Base-by-base conservation (phyloP, 1,140 invertebrate species). In the Aradophagus sp. region DNA sequence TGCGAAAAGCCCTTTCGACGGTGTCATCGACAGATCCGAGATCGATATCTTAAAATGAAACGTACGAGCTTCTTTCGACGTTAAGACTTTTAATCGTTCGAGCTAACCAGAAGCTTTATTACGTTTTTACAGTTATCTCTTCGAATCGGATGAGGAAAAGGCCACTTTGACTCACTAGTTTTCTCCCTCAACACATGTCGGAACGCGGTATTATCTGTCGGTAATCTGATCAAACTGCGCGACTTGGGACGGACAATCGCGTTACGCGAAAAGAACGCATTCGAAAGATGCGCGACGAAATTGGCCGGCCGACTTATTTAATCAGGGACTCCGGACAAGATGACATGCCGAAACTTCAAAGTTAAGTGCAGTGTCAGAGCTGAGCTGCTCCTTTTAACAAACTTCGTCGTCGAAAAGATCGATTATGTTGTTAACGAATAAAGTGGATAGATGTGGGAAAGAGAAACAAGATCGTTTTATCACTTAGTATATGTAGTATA, bases 21-120 rank as follows among this genome's bases (percentile, higher is more conserved):
- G 39, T 68, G 66, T 44, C 66, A 62, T 62, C 66, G 35, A 27
- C 66, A 69, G 56, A 55, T 61, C 14, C 16, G 17, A 34, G 56
- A 69, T 69, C 15, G 23, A 11, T 53, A 69, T 69, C 66, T 71
- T 48, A 7, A 44, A 66, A n/a, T 31, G 47, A 10, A 32, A 50
- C 31, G 13, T 45, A 29, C 17, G 32, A 50, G 16, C n/a, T n/a
- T n/a, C n/a, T 23, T 39, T 50, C 35, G 15, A 31, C 45, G n/a
- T 34, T 35, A 35, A 34, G 38, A 63, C 42, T 41, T 67, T 68
- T 72, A 75, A 63, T 74, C 56, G 47, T 45, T 65, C 48, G 41
- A 67, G 53, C 50, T 69, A 75, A 73, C 65, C 55, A 73, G 68
- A 72, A 68, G 65, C 53, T n/a, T 67, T 75, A 75, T 75, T 68